Conservation (phyloP, 2,113 vertebrate genomes). For the Phylloscopus trochiloides region DNA sequence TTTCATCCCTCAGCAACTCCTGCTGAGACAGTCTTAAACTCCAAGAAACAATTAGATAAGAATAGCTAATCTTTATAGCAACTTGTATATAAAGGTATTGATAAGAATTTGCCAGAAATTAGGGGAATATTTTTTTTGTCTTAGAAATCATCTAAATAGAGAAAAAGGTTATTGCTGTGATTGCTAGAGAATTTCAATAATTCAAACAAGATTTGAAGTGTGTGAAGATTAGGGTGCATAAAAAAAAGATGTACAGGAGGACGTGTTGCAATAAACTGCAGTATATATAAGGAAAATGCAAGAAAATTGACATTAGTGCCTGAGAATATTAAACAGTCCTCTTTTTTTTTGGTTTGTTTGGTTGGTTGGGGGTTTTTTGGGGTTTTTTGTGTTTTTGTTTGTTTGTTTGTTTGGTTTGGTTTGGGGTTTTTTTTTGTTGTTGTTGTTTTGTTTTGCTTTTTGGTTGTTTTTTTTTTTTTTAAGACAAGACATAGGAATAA, state of each 20-base stretch:
- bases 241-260: background rate
- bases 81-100: constrained; percentile 7
- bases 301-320: background rate
- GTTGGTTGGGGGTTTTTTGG: too few relatives aligned
- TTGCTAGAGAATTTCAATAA: background rate
- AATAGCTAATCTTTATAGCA: constrained; percentile 34
- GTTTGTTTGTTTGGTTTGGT: too few relatives aligned
- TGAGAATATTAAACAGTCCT: background rate
- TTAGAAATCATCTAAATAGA: background rate
- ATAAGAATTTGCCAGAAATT: constrained; percentile 22
- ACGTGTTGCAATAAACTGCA: background rate
- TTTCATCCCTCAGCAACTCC: constrained; percentile 66
- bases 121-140: background rate
- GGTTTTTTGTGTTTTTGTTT: too few relatives aligned
- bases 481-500: background rate
- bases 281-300: background rate
- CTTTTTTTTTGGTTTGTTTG: background rate
- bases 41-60: constrained; percentile 47
- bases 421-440: too few relatives aligned
- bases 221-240: background rate
- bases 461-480: background rate
- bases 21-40: constrained; percentile 58
- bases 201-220: background rate
- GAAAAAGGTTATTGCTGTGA: background rate
- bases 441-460: background rate